Base-by-base conservation (phyloP, 2,113 vertebrate genomes). In the Neolamprologus falcicula region DNA sequence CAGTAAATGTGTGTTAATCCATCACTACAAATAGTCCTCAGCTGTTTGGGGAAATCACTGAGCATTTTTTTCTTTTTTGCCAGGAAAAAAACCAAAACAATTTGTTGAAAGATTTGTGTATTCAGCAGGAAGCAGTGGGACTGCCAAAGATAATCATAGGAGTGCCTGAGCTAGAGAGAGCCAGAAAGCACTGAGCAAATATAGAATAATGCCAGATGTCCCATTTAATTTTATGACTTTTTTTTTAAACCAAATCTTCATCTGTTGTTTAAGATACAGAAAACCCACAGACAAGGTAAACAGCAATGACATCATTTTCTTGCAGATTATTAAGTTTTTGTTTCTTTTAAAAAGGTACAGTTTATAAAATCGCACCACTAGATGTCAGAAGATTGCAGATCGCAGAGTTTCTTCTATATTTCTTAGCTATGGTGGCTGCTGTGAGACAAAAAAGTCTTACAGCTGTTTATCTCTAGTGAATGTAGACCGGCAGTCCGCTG, bases 401-500 rank as follows among this genome's bases (percentile, higher is more conserved):
- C 2, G 2, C 33, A 21, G 19, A 37, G 33, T 37, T 66, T n/a
- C 63, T 68, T 68, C 33, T 68, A 21, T 68, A 21, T 37, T 37
- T 68, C 63, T 0, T 68, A 8, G 4, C 4, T 68, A 68, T 40
- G 19, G 63, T 14, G 19, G 19, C 7, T 40, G 19, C 35, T 4
- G 19, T 37, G 16, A 63, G 2, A 35, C 31, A 63, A 63, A 63
- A 33, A 3, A 3, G 16, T 35, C 28, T 63, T 11, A 6, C 14
- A 61, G 61, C 19, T 21, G 61, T n/a, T 66, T n/a, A 5, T 66
- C 61, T 66, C 17, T 35, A 12, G 61, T 66, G 61, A 66, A 35
- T 12, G 31, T 8, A 37, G 33, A 37, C 6, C 1, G 10, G 0
- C 59, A 63, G 5, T 35, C 2, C 0, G 0, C 33, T 7, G 2